Percentiles rank a stretch among this genome's conserved stretches.
Conservation (phyloP, 2,113 vertebrate genomes). For the Pelvicachromis taeniatus region DNA sequence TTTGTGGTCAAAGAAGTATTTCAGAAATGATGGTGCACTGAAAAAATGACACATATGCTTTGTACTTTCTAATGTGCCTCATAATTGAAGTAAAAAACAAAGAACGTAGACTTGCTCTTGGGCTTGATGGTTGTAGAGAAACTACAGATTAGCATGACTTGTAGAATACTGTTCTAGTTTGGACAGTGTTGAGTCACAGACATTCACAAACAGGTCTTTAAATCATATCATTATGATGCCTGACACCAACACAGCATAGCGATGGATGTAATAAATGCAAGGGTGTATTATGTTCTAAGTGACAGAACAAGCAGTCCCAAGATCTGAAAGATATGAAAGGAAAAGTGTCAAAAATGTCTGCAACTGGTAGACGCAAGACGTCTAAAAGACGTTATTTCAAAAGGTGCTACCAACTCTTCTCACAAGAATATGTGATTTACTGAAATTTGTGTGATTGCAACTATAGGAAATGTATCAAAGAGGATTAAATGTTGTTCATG, state of each 20-base stretch:
- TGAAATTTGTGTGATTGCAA: fast-evolving
- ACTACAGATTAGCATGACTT: not conserved
- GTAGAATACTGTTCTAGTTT: not conserved
- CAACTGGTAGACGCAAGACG: not conserved
- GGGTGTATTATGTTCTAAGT: not conserved
- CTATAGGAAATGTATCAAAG: not conserved
- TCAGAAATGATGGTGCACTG: not conserved
- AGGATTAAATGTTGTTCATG: not conserved
- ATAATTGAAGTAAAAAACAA: fast-evolving
- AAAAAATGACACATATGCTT: not conserved
- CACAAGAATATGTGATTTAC: not conserved
- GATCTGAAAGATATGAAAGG: not conserved
- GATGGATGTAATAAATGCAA: not conserved
- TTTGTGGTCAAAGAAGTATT: not conserved
- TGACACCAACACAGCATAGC: not conserved
- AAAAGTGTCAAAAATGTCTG: too few relatives aligned
- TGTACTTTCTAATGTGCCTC: fast-evolving
- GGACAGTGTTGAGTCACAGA: not conserved
- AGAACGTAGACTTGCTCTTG: not conserved
- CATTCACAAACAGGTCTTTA: not conserved
- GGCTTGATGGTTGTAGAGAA: fast-evolving
- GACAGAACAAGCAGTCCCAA: fast-evolving
- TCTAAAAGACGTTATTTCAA: not conserved
- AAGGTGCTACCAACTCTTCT: not conserved
- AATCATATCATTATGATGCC: not conserved